Evolutionary conservation across 2,113 vertebrate species (phyloP), one percentile per base, ranked within the genome.

Genomic region (Seriola quinqueradiata): DNA sequence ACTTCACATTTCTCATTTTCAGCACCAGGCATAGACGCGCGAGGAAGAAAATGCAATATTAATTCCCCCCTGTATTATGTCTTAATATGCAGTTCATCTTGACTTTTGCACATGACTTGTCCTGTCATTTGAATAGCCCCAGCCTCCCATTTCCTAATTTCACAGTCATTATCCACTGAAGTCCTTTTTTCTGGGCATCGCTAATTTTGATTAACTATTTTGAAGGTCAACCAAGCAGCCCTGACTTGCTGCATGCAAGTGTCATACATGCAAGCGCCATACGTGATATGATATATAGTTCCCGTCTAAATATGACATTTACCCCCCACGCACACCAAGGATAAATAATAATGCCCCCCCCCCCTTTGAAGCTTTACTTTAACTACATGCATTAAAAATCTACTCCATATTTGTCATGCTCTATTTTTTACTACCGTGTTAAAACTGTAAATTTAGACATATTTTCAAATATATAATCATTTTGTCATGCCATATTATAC

Each of bases 131-230:
- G 97, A 97, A 97, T 96, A 97, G 95, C 89, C 91, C 94, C 93
- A 93, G 95, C 95, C 96, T 96, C 96, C 96, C 95, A 92, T 96
- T 96, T 85, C 96, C 96, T 97, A 97, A 99, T 99, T 99, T 99
- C 97, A 97, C 97, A 97, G 96, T 97, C 97, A 97, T 99, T 99
- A 99, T 98, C 97, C 96, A 96, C 96, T 95, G 95, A 97, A 96
- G 97, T 97, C 96, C 95, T 95, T 96, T 97, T 97, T 97, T 96
- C 96, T 96, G 95, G 95, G 97, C 97, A 97, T 97, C 95, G 96
- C 97, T 98, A 98, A 99, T 97, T 98, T 98, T 97, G 96, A 98
- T 96, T 96, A 98, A 98, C 96, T 97, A 97, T 97, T 96, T 94
- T 98, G 97, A 99, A 98, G 97, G 97, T 98, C 97, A 97, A 95